Percentiles rank a stretch among this genome's conserved stretches.
Evolutionary conservation across 1,140 invertebrate genomes (phyloP).

Genomic region (Chionoecetes opilio): DNA sequence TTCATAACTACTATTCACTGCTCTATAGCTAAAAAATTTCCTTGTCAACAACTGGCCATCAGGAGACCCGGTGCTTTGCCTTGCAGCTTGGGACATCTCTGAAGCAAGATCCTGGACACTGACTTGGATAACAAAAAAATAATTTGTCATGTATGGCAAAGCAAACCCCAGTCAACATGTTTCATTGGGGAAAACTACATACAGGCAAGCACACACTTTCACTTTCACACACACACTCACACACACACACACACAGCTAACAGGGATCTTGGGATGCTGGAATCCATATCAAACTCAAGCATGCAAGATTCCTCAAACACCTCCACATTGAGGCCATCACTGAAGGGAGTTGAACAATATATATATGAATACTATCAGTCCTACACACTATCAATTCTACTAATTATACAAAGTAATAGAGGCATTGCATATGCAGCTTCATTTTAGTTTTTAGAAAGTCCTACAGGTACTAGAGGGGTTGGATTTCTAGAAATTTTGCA

Average conservation of each 20-base stretch:
- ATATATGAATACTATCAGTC: constrained; percentile 77
- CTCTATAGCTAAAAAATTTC: background rate
- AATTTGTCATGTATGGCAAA: constrained; percentile 78
- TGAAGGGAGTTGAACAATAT: constrained; percentile 70
- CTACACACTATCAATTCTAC: constrained; percentile 76
- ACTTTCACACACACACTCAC: background rate
- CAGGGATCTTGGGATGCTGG: constrained; percentile 64
- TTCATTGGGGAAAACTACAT: constrained; percentile 67
- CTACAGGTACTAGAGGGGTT: constrained; percentile 75
- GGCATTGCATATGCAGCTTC: constrained; percentile 77
- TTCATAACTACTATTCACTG: background rate
- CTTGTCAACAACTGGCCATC: background rate
- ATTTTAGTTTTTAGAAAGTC: constrained; percentile 73
- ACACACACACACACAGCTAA: constrained; percentile 73
- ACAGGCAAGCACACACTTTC: background rate
- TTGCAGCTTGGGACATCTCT: background rate
- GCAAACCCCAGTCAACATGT: constrained; percentile 73
- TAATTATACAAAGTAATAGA: constrained; percentile 78
- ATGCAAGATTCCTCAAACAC: constrained; percentile 75
- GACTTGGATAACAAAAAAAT: background rate
- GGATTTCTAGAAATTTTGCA: constrained; percentile 68
- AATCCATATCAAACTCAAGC: constrained; percentile 71
- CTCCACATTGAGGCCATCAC: constrained; percentile 60
- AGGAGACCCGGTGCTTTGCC: background rate
- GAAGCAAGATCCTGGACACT: background rate